A percentile compares a stretch with the other conserved stretches of the same genome.
Evolutionary conservation across 2,888 invertebrate genomes (phyloP).

Genomic region (Pseudolycoriella hygida): DNA sequence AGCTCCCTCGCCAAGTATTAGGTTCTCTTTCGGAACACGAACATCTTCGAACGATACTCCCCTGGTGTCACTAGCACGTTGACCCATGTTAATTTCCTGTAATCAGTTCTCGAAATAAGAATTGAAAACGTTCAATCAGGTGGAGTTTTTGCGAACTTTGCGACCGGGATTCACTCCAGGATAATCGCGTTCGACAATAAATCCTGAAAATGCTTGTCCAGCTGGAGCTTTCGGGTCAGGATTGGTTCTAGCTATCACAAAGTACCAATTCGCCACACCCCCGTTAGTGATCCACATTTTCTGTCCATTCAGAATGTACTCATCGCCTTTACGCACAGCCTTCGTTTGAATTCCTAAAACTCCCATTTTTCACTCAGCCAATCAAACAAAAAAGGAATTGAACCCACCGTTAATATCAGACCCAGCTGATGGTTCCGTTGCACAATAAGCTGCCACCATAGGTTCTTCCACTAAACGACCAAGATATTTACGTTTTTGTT

Average conservation of each 20-base stretch:
- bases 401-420: constrained; percentile 62
- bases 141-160: constrained; percentile 22
- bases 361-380: no score
- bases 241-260: constrained; percentile 83
- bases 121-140: background rate
- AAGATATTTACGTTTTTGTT: constrained; percentile 87
- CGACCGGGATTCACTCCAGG: constrained; percentile 77
- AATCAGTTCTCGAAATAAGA: background rate
- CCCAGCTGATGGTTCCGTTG: constrained; percentile 91
- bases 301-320: constrained; percentile 85
- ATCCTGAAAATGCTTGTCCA: constrained; percentile 89
- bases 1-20: constrained; percentile 72
- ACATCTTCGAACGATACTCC: constrained; percentile 97
- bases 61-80: constrained; percentile 85
- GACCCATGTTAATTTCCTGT: constrained; percentile 90
- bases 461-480: constrained; percentile 82
- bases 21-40: constrained; percentile 83
- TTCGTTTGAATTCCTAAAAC: constrained; percentile 57
- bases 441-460: constrained; percentile 80
- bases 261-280: constrained; percentile 33
- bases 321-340: constrained; percentile 87
- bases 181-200: constrained; percentile 83
- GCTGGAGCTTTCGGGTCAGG: constrained; percentile 83
- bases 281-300: constrained; percentile 99
- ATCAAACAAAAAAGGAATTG: no score